A percentile compares a stretch with the other conserved stretches of the same genome.
phyloP scores from a whole-genome alignment of 2,888 invertebrate genomes.

The Dasysyrphus albostriatus region DNA sequence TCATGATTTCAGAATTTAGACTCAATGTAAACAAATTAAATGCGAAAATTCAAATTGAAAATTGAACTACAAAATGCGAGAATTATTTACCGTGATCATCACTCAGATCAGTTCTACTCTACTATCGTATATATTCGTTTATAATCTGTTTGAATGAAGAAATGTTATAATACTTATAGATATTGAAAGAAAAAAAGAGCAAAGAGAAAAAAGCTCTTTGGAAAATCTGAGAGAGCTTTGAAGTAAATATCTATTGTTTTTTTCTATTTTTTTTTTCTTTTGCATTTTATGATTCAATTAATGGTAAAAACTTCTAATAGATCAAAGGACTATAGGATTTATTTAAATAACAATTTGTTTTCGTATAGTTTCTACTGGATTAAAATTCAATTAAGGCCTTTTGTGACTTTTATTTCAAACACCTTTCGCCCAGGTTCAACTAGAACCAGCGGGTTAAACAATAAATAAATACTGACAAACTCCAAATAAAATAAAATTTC shows the following conservation, averaged over 20 bases:
- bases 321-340: too few relatives aligned
- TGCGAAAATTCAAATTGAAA: neutral
- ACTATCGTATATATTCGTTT: neutral
- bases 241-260: neutral
- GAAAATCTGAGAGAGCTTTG: neutral
- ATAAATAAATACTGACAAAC: too few relatives aligned
- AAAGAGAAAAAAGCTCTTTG: constrained; percentile 18
- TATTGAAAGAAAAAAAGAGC: neutral
- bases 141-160: neutral
- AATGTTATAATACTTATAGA: neutral
- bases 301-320: neutral
- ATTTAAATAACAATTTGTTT: too few relatives aligned
- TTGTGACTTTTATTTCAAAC: too few relatives aligned
- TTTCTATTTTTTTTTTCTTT: neutral
- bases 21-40: constrained; percentile 71
- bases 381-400: too few relatives aligned
- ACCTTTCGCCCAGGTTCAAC: too few relatives aligned
- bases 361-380: too few relatives aligned
- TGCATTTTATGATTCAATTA: neutral
- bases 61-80: constrained; percentile 21
- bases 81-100: constrained; percentile 14
- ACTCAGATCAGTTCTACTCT: constrained; percentile 25
- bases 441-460: too few relatives aligned
- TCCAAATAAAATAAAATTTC: too few relatives aligned
- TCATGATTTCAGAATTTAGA: constrained; percentile 19